Evolutionary conservation across 2,888 invertebrate species (phyloP), one percentile per base, ranked within the genome.

Genomic region (Teleiodes luculella): DNA sequence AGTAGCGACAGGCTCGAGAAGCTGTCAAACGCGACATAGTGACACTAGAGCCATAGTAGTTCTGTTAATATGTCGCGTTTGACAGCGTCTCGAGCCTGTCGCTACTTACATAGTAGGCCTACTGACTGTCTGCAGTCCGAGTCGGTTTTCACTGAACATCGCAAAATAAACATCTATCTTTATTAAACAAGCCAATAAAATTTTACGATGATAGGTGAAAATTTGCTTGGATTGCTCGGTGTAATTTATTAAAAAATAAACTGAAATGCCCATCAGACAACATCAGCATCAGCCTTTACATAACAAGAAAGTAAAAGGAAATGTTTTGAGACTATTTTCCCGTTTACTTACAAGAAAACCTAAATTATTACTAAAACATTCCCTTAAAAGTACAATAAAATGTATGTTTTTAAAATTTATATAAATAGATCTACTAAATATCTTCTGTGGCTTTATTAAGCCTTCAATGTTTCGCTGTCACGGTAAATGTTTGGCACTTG

Each of bases 401-500:
- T 43, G 47, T 47, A 47, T 33, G 33, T 24, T 16, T 31, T 31
- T 31, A 46, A 47, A 47, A 45, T 41, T 41, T 18, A 41, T 41
- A 41, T 39, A 39, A 24, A 43, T 43, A 43, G 43, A 53, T 52
- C 53, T 49, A 37, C 47, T 59, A 53, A 57, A 47, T 41, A 47
- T 55, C 55, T 56, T 59, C 57, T 63, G 57, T 71, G 70, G 76
- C 79, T 79, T 79, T 63, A 64, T 68, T 66, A 59, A 64, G 58
- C 62, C 63, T 70, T 72, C 60, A 64, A 62, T 69, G 66, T 68
- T 53, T 62, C 64, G 62, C 64, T 64, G 60, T 62, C 62, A 65
- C 60, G 56, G 63, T 65, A 62, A 61, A 67, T 64, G 64, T 70
- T 66, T 62, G 59, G 69, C 70, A 72, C 72, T 63, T 65, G 70